Conservation (phyloP, 1,140 invertebrate genomes). For the Probaryconus sp. region DNA sequence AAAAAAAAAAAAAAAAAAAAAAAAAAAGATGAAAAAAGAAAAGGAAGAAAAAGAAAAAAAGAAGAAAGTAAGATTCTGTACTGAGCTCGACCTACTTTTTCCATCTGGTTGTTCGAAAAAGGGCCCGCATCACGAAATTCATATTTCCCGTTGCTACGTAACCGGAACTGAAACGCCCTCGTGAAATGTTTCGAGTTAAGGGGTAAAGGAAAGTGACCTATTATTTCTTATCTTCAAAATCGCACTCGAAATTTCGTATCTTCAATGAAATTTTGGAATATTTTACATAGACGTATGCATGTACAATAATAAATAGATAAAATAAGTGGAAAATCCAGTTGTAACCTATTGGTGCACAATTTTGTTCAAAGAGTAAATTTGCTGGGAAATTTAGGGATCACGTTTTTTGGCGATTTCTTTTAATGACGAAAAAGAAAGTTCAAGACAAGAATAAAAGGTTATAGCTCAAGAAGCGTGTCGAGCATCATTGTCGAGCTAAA, state of each 20-base stretch:
- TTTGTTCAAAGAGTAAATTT: too few species aligned
- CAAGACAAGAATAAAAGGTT: background rate
- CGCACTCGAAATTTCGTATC: background rate
- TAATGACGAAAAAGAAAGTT: background rate
- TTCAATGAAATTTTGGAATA: too few species aligned
- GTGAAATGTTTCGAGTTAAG: conserved; percentile 24
- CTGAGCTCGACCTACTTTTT: conserved; percentile 52
- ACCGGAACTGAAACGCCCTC: conserved; percentile 50
- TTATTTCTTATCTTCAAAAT: conserved; percentile 25
- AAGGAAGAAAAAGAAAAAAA: conserved; percentile 43
- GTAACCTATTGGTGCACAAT: too few species aligned
- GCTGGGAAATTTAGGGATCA: background rate
- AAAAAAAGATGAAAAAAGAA: conserved; percentile 50
- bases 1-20: too few species aligned
- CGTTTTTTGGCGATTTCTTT: background rate
- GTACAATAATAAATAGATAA: too few species aligned
- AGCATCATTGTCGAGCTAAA: conserved; percentile 42
- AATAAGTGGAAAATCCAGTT: too few species aligned
- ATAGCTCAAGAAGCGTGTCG: conserved; percentile 7
- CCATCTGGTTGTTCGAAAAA: conserved; percentile 49
- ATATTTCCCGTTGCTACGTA: conserved; percentile 56
- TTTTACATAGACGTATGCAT: too few species aligned
- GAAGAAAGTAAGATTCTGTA: conserved; percentile 44
- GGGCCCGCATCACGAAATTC: conserved; percentile 57
- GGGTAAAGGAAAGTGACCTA: conserved; percentile 34